phyloP scores from a whole-genome alignment of 2,888 invertebrate species.

The Tridacna gigas region DNA sequence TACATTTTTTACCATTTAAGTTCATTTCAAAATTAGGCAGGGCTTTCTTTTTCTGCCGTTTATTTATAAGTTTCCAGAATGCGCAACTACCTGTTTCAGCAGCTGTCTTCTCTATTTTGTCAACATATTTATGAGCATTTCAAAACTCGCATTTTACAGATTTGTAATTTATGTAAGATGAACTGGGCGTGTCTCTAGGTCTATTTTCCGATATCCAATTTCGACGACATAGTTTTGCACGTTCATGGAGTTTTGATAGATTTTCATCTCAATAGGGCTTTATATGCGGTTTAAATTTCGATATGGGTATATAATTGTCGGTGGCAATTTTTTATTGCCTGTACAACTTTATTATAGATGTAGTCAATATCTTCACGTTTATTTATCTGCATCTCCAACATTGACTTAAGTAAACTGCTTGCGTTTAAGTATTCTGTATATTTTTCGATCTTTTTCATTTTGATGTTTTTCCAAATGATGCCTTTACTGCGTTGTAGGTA shows the following conservation, averaged over 20 bases:
- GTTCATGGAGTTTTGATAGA: background rate
- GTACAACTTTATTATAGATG: background rate
- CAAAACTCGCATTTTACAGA: background rate
- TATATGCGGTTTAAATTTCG: background rate
- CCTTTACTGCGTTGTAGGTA: too few species aligned
- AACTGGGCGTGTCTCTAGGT: background rate
- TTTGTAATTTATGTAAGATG: background rate
- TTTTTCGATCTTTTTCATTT: background rate
- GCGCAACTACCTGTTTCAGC: background rate
- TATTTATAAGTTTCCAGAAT: slow-evolving; percentile 16
- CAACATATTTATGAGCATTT: background rate
- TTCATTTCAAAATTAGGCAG: background rate
- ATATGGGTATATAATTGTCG: background rate
- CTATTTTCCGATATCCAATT: background rate
- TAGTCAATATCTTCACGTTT: background rate
- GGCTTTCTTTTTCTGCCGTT: background rate
- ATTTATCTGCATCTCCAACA: background rate
- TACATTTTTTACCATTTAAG: background rate
- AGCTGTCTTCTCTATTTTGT: slow-evolving; percentile 1
- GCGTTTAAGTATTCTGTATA: background rate
- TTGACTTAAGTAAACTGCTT: background rate
- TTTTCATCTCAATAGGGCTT: slow-evolving; percentile 13
- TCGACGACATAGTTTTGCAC: too few species aligned
- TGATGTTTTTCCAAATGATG: too few species aligned
- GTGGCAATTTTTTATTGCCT: background rate